These are phyloP conservation scores for Tenthredo scrophulariae DNA, from an alignment of 2,888 invertebrate genomes.

Conservation along the genomic window DNA sequence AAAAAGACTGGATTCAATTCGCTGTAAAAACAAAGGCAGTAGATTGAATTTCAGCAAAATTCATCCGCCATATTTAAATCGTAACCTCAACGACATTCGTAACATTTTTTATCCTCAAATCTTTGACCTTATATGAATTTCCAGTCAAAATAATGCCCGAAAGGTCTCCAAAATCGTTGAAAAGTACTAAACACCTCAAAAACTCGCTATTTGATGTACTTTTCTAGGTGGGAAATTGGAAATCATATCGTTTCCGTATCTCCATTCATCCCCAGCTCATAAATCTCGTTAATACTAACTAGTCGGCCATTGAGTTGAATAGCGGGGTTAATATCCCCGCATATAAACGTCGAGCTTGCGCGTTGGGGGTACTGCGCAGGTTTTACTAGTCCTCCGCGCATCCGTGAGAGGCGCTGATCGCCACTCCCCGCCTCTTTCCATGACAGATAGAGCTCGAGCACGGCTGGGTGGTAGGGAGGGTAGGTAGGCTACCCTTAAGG, in stretches of 20 bases:
- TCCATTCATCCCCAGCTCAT: background rate
- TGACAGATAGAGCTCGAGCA: background rate
- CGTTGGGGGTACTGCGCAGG: conserved; percentile 7
- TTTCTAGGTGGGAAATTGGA: background rate
- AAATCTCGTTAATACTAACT: background rate
- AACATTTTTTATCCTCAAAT: background rate
- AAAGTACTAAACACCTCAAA: background rate
- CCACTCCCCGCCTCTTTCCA: background rate
- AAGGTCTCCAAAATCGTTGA: background rate
- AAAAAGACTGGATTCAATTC: too few species aligned
- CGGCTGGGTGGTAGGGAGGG: background rate
- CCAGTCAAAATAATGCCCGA: background rate
- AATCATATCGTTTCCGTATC: background rate
- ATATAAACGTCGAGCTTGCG: conserved; percentile 1
- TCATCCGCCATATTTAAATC: background rate
- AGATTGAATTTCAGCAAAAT: background rate
- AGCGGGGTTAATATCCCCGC: background rate
- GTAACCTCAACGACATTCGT: background rate
- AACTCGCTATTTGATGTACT: background rate
- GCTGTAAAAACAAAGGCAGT: background rate
- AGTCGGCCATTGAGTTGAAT: background rate
- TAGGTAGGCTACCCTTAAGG: conserved; percentile 33
- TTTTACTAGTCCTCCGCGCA: conserved; percentile 21
- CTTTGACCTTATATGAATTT: background rate
- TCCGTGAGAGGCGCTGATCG: conserved; percentile 13